Conservation (phyloP, 2,888 invertebrate species). For the Plebejus melissa region DNA sequence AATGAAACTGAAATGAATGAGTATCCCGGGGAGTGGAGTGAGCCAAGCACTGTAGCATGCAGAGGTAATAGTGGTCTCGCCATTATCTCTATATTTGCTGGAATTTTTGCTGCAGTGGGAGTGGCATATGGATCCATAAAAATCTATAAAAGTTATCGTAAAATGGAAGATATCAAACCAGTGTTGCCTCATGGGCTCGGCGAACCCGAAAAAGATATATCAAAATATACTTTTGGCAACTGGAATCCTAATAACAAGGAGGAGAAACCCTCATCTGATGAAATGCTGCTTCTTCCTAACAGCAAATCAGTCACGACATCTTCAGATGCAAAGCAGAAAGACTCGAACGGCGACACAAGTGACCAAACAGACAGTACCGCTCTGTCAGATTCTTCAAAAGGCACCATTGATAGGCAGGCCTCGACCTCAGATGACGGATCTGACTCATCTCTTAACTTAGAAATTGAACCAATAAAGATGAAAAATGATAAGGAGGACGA, state of each 20-base stretch:
- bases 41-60: slow-evolving; percentile 54
- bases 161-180: slow-evolving; percentile 83
- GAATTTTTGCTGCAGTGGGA: slow-evolving; percentile 52
- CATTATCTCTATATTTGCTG: slow-evolving; percentile 56
- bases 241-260: slow-evolving; percentile 66
- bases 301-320: slow-evolving; percentile 54
- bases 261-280: slow-evolving; percentile 70
- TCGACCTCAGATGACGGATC: slow-evolving; percentile 68
- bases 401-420: slow-evolving; percentile 57
- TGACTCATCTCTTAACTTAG: slow-evolving; percentile 61
- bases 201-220: slow-evolving; percentile 65
- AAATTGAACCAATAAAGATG: slow-evolving; percentile 51
- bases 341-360: slow-evolving; percentile 62
- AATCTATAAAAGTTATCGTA: slow-evolving; percentile 78
- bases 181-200: slow-evolving; percentile 83
- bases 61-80: slow-evolving; percentile 53
- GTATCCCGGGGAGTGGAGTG: slow-evolving; percentile 65
- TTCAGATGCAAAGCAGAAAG: slow-evolving; percentile 58
- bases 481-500: slow-evolving; percentile 48
- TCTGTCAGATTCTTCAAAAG: slow-evolving; percentile 64
- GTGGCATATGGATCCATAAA: slow-evolving; percentile 66
- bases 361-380: slow-evolving; percentile 71
- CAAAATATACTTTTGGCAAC: slow-evolving; percentile 61
- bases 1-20: slow-evolving; percentile 39
- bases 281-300: slow-evolving; percentile 65